Conservation (phyloP, 2,113 vertebrate species). For the Tragelaphus scriptus region DNA sequence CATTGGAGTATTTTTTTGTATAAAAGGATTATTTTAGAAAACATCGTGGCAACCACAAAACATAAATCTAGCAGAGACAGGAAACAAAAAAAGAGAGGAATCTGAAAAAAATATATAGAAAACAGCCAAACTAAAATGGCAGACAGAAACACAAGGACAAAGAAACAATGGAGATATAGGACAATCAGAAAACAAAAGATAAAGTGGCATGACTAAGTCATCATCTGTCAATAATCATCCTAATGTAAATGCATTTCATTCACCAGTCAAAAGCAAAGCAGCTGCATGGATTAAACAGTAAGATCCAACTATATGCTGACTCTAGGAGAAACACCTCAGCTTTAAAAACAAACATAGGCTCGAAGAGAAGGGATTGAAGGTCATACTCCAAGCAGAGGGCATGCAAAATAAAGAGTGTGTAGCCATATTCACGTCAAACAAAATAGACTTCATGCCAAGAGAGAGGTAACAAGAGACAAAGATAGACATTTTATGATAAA, state of each 20-base stretch:
- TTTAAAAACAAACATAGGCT: background rate
- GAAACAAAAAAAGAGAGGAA: background rate
- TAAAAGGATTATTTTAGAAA: background rate
- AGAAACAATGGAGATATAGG: background rate
- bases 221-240: background rate
- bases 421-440: background rate
- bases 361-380: background rate
- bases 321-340: background rate
- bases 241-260: background rate
- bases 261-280: background rate
- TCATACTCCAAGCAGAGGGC: background rate
- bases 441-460: background rate
- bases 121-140: background rate
- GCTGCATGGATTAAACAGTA: background rate
- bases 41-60: background rate
- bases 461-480: background rate
- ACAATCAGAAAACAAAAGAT: background rate
- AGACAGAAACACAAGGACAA: background rate
- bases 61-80: background rate
- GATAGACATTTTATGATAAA: background rate
- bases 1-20: background rate
- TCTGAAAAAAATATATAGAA: background rate
- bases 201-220: rapidly evolving
- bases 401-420: background rate
- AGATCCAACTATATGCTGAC: background rate